phyloP scores from a whole-genome alignment of 2,888 invertebrate species.

The Eulithis testata region DNA sequence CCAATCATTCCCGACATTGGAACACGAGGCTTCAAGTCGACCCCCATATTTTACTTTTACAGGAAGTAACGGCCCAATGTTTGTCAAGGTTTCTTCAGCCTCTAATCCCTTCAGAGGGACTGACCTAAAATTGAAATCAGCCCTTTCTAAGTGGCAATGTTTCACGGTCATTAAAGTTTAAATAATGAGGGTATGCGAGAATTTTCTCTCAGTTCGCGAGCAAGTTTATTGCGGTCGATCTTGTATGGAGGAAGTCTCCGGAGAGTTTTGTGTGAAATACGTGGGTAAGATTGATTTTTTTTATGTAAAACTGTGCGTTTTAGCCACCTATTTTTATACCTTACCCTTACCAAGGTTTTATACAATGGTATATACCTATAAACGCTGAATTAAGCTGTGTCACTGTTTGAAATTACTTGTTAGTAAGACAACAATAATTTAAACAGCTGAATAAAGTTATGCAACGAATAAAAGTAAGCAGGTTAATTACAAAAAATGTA shows the following conservation, averaged over 20 bases:
- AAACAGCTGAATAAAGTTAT: too few relatives aligned
- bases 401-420: too few relatives aligned
- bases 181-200: constrained; percentile 56
- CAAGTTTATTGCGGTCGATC: constrained; percentile 54
- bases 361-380: too few relatives aligned
- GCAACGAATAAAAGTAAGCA: too few relatives aligned
- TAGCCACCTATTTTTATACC: too few relatives aligned
- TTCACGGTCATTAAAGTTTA: constrained; percentile 62
- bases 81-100: constrained; percentile 60
- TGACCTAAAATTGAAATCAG: constrained; percentile 69
- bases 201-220: constrained; percentile 46
- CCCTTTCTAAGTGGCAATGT: constrained; percentile 60
- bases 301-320: constrained; percentile 23
- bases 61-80: constrained; percentile 56
- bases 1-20: constrained; percentile 11
- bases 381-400: too few relatives aligned
- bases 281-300: constrained; percentile 36
- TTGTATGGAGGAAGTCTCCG: constrained; percentile 38
- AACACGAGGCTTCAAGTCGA: constrained; percentile 12
- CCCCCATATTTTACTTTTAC: constrained; percentile 65
- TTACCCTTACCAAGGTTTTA: too few relatives aligned
- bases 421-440: too few relatives aligned
- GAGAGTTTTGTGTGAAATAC: constrained; percentile 30
- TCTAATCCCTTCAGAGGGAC: constrained; percentile 59
- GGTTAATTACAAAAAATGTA: too few relatives aligned